phyloP scores from a whole-genome alignment of 2,113 vertebrate species.

The Oreochromis tanganicae region DNA sequence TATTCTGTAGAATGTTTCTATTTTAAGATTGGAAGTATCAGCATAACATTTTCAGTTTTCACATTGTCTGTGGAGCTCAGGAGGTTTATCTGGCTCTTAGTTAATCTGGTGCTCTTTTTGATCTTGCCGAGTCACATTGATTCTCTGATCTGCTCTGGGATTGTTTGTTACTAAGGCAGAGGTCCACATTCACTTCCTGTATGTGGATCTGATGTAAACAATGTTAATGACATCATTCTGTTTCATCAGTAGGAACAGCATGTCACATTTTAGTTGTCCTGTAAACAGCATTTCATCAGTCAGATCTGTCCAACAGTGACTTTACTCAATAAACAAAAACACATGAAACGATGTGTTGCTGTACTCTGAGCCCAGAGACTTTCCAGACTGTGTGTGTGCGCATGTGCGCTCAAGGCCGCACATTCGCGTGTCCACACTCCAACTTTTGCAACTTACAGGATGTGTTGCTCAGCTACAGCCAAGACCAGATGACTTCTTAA shows the following conservation, averaged over 20 bases:
- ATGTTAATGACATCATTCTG: background rate
- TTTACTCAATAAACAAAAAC: slow-evolving; percentile 13
- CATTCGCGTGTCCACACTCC: background rate
- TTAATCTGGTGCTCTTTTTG: background rate
- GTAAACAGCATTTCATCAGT: background rate
- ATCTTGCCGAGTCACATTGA: background rate
- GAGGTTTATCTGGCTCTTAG: background rate
- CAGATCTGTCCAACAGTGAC: background rate
- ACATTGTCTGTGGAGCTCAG: background rate
- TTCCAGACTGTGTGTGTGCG: background rate
- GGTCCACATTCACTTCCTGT: background rate
- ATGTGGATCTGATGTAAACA: background rate
- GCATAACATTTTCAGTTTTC: too few species aligned
- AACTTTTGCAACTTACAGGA: slow-evolving; percentile 11
- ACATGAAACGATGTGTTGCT: background rate
- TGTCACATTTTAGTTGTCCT: background rate
- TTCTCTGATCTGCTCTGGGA: background rate
- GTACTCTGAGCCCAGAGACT: background rate
- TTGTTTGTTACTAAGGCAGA: background rate
- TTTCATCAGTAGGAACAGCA: background rate
- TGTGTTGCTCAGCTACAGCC: background rate
- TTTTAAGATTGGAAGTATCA: background rate
- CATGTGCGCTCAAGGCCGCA: background rate
- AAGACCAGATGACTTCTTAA: background rate
- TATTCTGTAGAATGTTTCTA: background rate